These are phyloP conservation scores for Coremacera marginata DNA, from an alignment of 2,888 invertebrate species.

Conservation along the genomic window DNA sequence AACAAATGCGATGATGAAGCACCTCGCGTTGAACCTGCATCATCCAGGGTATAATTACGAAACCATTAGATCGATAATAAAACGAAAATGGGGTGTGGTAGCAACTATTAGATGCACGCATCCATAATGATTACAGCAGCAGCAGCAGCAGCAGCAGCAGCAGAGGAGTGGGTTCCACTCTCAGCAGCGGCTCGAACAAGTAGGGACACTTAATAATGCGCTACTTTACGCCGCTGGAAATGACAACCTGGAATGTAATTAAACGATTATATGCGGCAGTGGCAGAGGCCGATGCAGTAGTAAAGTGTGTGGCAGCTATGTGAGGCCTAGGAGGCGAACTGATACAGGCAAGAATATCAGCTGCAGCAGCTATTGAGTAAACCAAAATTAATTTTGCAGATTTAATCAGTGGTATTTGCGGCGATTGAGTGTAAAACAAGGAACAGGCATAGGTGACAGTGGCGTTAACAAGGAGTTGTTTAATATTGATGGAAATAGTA, in stretches of 20 bases:
- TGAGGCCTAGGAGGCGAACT: constrained; percentile 24
- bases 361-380: constrained; percentile 38
- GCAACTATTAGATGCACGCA: constrained; percentile 26
- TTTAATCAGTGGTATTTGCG: constrained; percentile 44
- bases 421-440: neutral
- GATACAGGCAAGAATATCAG: constrained; percentile 33
- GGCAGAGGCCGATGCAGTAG: neutral
- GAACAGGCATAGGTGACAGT: neutral
- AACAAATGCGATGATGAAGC: constrained; percentile 45
- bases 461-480: neutral
- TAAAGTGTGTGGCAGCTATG: neutral
- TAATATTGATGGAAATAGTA: too few species aligned
- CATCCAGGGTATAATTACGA: constrained; percentile 60
- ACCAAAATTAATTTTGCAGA: constrained; percentile 49
- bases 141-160: neutral
- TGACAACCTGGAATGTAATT: constrained; percentile 51
- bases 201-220: constrained; percentile 19
- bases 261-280: constrained; percentile 42
- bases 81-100: constrained; percentile 38
- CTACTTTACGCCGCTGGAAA: constrained; percentile 48
- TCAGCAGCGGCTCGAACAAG: neutral
- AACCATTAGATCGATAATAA: constrained; percentile 59
- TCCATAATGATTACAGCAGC: neutral
- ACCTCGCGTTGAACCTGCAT: neutral
- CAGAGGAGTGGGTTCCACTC: neutral